Evolutionary conservation across 2,888 invertebrate genomes (phyloP).

Genomic region (Cremastobaeus sp.): DNA sequence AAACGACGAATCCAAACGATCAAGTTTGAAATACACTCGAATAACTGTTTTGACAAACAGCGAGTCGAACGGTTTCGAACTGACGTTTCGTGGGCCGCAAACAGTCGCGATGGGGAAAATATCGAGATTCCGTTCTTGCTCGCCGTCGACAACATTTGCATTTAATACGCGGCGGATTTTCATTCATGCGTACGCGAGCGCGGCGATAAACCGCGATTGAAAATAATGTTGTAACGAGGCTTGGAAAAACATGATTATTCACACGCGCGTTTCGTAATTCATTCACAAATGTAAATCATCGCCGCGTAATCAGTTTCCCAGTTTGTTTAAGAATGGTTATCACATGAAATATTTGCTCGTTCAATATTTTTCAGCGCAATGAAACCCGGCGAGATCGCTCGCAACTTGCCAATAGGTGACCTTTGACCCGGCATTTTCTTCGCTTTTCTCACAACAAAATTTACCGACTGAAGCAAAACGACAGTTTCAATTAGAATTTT

Average conservation of each 20-base stretch:
- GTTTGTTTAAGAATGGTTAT: slow-evolving; percentile 43
- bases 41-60: too few species aligned
- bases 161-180: slow-evolving; percentile 14
- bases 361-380: slow-evolving; percentile 40
- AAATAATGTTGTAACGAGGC: slow-evolving; percentile 31
- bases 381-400: slow-evolving; percentile 12
- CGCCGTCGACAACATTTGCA: neutral
- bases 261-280: slow-evolving; percentile 39
- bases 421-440: too few species aligned
- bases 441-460: too few species aligned
- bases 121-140: neutral
- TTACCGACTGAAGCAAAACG: too few species aligned
- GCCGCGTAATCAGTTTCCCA: slow-evolving; percentile 33
- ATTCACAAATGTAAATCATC: slow-evolving; percentile 40
- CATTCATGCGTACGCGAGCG: slow-evolving; percentile 6
- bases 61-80: too few species aligned
- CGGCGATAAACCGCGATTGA: slow-evolving; percentile 16
- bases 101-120: neutral
- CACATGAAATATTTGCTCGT: slow-evolving; percentile 37
- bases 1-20: too few species aligned
- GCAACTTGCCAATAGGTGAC: too few species aligned
- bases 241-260: slow-evolving; percentile 40
- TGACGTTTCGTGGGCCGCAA: too few species aligned
- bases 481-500: too few species aligned
- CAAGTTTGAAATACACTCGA: too few species aligned